Evolutionary conservation across 2,888 invertebrate genomes (phyloP), one percentile per base, ranked within the genome.

Genomic region (Prostheceraeus crozeri): DNA sequence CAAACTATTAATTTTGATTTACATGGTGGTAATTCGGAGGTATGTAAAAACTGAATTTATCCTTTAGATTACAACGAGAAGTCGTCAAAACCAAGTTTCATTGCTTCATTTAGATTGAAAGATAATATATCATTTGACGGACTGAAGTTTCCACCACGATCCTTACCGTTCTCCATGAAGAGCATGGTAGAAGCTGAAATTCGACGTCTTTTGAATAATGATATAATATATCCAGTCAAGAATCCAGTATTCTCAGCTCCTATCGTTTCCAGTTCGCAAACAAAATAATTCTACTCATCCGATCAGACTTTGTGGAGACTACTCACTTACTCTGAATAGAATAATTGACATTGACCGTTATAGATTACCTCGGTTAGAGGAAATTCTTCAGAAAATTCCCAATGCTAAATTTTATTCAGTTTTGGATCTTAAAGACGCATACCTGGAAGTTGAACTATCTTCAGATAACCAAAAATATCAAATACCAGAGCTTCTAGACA

Each of bases 81-180:
- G n/a, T n/a, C n/a, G n/a, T n/a, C n/a, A n/a, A n/a, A 10, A 40
- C 21, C 40, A 14, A 23, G 16, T 19, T 40, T 40, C 21, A 14
- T 40, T 19, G 28, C 53, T n/a, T 30, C 28, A 19, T 53, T 53
- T 36, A 25, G 1, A 19, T 31, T 53, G 19, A 28, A 36, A 10
- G 25, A 25, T 25, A 31, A 53, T 27, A 16, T 16, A 14, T 19
- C 25, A 8, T 14, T 27, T 28, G 53, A 53, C 6, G 53, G 53
- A 10, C 25, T 53, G 53, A 2, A 31, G 8, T 53, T 30, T 36
- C 53, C 53, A 3, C 31, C 53, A 25, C n/a, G 28, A 31, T 23
- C 33, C n/a, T n/a, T 40, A 23, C 55, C 48, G 14, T 55, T 55
- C 25, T 55, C 55, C 2, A 55, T 55, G 48, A 55, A 55, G 33